Percentiles rank a stretch among this genome's conserved stretches.
phyloP scores from a whole-genome alignment of 1,140 invertebrate genomes.

The Rhizoglyphus robini region DNA sequence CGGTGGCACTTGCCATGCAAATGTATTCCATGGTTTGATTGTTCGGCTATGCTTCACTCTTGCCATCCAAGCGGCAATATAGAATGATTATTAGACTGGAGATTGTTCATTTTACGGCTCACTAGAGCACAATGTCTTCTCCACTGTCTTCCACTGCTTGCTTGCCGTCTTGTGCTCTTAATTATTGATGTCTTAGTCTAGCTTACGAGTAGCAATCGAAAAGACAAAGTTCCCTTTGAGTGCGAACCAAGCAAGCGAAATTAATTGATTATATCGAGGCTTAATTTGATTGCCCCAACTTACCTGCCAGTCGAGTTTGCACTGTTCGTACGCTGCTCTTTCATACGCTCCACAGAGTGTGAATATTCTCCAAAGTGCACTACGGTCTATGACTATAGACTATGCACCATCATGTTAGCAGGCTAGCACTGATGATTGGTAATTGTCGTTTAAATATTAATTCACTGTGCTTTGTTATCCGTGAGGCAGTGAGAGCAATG shows the following conservation, averaged over 20 bases:
- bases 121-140: too few relatives aligned
- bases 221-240: neutral
- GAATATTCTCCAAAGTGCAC: neutral
- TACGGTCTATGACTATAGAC: too few relatives aligned
- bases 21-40: neutral
- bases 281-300: neutral
- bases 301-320: neutral
- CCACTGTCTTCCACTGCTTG: neutral
- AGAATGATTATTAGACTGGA: neutral
- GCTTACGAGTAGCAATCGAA: too few relatives aligned
- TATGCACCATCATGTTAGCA: too few relatives aligned
- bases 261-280: neutral
- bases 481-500: too few relatives aligned
- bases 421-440: too few relatives aligned
- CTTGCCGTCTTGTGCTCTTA: neutral
- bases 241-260: neutral
- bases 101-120: neutral
- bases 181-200: neutral
- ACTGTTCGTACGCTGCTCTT: too few relatives aligned
- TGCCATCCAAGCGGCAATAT: too few relatives aligned
- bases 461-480: too few relatives aligned
- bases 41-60: too few relatives aligned
- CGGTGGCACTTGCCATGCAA: neutral
- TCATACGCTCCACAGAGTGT: neutral
- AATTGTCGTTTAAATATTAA: too few relatives aligned